phyloP scores from a whole-genome alignment of 2,888 invertebrate species.

The Drosophila formosana region DNA sequence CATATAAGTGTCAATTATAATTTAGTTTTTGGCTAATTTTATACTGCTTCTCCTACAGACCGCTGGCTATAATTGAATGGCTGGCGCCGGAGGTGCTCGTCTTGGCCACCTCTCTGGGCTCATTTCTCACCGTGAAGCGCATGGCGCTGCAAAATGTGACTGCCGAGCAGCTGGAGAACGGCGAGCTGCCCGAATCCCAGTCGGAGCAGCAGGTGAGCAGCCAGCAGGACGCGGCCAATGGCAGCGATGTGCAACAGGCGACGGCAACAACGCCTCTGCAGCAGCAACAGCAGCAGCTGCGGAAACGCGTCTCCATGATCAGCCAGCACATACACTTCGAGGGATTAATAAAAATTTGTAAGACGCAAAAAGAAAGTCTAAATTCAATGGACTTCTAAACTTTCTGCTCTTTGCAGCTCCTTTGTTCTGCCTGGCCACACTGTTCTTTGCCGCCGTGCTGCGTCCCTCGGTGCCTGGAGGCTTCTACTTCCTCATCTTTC shows the following conservation, averaged over 20 bases:
- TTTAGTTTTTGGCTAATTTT: background rate
- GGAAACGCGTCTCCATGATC: slow-evolving; percentile 69
- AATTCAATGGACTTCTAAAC: background rate
- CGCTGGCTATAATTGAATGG: slow-evolving; percentile 89
- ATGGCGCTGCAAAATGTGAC: slow-evolving; percentile 63
- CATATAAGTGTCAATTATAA: too few species aligned
- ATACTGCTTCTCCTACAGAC: slow-evolving; percentile 85
- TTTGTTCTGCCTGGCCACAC: slow-evolving; percentile 81
- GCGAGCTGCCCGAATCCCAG: slow-evolving; percentile 60
- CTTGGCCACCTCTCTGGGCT: slow-evolving; percentile 86
- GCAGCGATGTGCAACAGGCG: slow-evolving; percentile 63
- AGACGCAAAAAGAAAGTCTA: slow-evolving; percentile 28
- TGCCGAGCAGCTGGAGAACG: slow-evolving; percentile 72
- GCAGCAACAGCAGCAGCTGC: slow-evolving; percentile 68
- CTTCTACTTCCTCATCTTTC: slow-evolving; percentile 94
- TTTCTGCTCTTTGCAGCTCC: slow-evolving; percentile 73
- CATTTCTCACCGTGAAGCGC: slow-evolving; percentile 86
- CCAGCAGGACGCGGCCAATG: slow-evolving; percentile 46
- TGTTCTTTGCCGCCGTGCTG: slow-evolving; percentile 87
- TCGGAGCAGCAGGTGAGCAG: slow-evolving; percentile 37
- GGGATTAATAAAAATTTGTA: slow-evolving; percentile 82
- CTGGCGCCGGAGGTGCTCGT: slow-evolving; percentile 91
- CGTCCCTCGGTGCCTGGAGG: slow-evolving; percentile 93
- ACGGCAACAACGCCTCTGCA: slow-evolving; percentile 68
- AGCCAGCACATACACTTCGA: slow-evolving; percentile 80